Evolutionary conservation across 2,888 invertebrate genomes (phyloP).

Genomic region (Brenthis ino): DNA sequence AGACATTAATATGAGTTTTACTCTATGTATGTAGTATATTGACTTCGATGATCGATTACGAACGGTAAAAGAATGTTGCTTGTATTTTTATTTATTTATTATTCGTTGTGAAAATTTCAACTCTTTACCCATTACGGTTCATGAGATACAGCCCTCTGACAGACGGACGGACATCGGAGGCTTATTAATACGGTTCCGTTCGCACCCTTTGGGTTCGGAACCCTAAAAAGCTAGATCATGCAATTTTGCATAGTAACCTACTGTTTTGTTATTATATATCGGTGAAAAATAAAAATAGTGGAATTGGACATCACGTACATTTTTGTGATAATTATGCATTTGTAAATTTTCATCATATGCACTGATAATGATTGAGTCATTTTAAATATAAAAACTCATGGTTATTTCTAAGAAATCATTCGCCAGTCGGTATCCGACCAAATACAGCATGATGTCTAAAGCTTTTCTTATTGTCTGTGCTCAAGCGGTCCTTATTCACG

Average conservation of each 20-base stretch:
- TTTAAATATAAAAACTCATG: not conserved
- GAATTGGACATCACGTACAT: slow-evolving; percentile 2
- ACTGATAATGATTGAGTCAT: not conserved
- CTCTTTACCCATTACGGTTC: no score
- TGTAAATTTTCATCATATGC: not conserved
- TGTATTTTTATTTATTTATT: no score
- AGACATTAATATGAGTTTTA: no score
- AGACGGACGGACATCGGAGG: no score
- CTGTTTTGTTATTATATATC: not conserved
- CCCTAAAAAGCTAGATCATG: not conserved
- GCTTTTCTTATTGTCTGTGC: slow-evolving; percentile 44
- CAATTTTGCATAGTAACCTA: slow-evolving; percentile 1
- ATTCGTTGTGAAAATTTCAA: no score
- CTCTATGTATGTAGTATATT: no score
- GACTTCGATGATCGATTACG: no score
- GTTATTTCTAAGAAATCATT: slow-evolving; percentile 7
- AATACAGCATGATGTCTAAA: slow-evolving; percentile 42
- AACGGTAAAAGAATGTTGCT: no score
- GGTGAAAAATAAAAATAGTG: not conserved
- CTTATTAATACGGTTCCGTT: no score
- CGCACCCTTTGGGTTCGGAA: not conserved
- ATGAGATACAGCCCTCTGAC: no score
- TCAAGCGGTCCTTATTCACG: slow-evolving; percentile 46
- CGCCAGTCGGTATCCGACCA: slow-evolving; percentile 1
- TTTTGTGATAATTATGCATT: not conserved